These are phyloP conservation scores for Periparus ater DNA, from an alignment of 2,797 vertebrate species.

Conservation along the genomic window DNA sequence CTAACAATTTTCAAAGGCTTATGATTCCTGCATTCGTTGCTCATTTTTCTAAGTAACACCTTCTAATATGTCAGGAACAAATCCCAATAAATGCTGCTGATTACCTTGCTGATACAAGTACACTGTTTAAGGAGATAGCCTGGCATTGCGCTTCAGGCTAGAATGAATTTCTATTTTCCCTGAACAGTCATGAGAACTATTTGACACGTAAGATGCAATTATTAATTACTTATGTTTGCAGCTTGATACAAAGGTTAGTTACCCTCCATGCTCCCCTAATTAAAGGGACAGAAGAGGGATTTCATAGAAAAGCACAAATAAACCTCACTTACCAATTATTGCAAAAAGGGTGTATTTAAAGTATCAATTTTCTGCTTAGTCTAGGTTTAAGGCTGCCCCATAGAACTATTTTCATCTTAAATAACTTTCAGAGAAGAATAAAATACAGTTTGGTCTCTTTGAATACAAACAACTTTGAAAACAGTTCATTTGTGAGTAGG, in stretches of 20 bases:
- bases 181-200: not conserved
- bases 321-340: not conserved
- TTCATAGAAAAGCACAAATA: not conserved
- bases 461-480: conserved; percentile 30
- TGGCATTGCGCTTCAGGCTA: not conserved
- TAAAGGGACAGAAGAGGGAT: not conserved
- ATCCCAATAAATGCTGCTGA: not conserved
- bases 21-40: not conserved
- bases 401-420: not conserved
- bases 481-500: conserved; percentile 20
- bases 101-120: not conserved
- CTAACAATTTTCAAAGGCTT: not conserved
- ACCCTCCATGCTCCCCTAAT: not conserved
- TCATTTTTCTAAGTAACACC: not conserved
- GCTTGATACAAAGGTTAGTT: not conserved
- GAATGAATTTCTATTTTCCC: not conserved
- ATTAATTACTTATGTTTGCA: not conserved
- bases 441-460: not conserved
- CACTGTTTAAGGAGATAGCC: not conserved
- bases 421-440: not conserved
- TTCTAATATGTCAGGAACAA: not conserved
- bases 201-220: not conserved
- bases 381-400: not conserved
- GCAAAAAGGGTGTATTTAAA: not conserved
- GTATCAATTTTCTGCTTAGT: not conserved